phyloP scores from a whole-genome alignment of 1,140 invertebrate genomes.

The Berghia stephanieae region DNA sequence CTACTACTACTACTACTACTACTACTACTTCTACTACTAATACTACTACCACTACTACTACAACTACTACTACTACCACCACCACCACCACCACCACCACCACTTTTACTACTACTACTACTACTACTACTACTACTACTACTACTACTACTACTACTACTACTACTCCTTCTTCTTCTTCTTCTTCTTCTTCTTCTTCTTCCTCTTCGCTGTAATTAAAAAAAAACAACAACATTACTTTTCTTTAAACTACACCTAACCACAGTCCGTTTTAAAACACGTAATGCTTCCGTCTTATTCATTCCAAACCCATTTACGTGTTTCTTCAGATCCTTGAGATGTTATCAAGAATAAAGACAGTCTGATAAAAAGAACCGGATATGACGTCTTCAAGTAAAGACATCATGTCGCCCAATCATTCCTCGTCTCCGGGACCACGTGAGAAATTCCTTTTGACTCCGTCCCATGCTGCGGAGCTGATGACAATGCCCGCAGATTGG shows the following conservation, averaged over 20 bases:
- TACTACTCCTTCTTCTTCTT: neutral
- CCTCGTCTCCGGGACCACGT: neutral
- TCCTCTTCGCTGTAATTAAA: neutral
- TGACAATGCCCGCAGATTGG: conserved; percentile 14
- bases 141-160: conserved; percentile 11
- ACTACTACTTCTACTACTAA: neutral
- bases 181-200: neutral
- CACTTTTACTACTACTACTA: conserved; percentile 1
- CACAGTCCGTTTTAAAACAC: no score
- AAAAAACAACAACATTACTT: neutral
- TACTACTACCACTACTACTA: neutral
- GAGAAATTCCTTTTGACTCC: conserved; percentile 19
- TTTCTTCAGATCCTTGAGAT: neutral
- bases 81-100: neutral
- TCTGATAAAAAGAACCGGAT: neutral
- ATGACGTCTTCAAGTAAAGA: conserved; percentile 4
- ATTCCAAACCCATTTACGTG: neutral
- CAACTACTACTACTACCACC: conserved; percentile 3
- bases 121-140: neutral
- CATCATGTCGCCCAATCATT: neutral
- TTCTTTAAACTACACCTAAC: neutral
- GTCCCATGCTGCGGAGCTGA: no score
- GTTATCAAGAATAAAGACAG: neutral
- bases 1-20: conserved; percentile 10
- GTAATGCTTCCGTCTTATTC: neutral